A percentile compares a stretch with the other conserved stretches of the same genome.
These are phyloP conservation scores for Chauna torquata DNA, from an alignment of 2,113 vertebrate species.

Conservation along the genomic window DNA sequence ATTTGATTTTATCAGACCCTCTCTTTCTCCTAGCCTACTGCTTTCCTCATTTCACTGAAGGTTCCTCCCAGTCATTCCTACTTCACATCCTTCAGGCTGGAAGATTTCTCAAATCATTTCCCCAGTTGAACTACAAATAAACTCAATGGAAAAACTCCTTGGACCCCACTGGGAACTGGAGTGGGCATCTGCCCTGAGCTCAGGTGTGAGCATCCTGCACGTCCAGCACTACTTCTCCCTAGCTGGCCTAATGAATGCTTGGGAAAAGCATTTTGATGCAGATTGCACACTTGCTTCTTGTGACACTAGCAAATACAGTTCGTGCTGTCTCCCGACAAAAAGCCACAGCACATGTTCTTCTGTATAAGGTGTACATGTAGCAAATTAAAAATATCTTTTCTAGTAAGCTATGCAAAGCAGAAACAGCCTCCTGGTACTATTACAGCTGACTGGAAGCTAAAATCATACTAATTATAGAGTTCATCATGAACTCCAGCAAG, in stretches of 20 bases:
- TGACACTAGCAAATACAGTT: neutral
- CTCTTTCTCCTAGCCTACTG: neutral
- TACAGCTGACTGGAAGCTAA: neutral
- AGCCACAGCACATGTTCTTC: neutral
- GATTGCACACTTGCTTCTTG: neutral
- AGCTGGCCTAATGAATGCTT: neutral
- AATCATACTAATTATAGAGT: neutral
- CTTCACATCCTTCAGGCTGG: neutral
- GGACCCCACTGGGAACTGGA: neutral
- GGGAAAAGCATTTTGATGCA: neutral
- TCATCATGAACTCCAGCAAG: neutral
- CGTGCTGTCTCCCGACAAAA: neutral
- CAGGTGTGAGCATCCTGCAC: neutral
- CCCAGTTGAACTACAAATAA: neutral
- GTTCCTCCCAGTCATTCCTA: neutral
- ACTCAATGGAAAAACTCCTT: neutral
- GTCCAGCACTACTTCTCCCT: neutral
- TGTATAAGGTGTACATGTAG: neutral
- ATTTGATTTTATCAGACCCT: neutral
- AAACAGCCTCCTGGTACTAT: neutral
- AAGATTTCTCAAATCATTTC: neutral
- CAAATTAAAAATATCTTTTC: conserved; percentile 25
- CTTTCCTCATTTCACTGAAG: neutral
- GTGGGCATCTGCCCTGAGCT: neutral
- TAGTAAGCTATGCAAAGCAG: neutral